Base-by-base conservation (phyloP, 2,113 vertebrate genomes). In the Psittacus erithacus region DNA sequence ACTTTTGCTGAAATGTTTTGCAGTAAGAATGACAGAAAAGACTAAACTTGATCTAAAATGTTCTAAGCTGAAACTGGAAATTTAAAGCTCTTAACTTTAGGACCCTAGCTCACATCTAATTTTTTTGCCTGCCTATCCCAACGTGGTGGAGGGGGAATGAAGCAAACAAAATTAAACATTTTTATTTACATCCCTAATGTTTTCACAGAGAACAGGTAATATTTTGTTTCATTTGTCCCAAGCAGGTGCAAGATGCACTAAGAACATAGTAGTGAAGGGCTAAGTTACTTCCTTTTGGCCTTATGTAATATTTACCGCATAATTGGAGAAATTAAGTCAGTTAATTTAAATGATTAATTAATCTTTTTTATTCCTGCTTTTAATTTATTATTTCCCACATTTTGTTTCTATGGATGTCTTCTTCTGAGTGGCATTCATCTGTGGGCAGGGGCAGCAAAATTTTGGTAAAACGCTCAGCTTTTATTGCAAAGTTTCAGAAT, bases 361-460 rank as follows among this genome's bases (percentile, higher is more conserved):
- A 41, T 6, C 13, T 41, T 64, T 74, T 71, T 57, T 52, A 31
- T 50, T 64, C 27, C 53, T 78, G 7, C 6, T 50, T 85, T 65
- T 44, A 52, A 35, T 73, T 39, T 43, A 29, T 68, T 68, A 49
- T 62, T 82, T 9, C 60, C 62, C 16, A 53, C 15, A 44, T 73
- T 52, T 0, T 0, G 14, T 64, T 60, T 67, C 8, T 47, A 68
- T 17, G 10, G 6, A 60, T 62, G 5, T 29, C 22, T 74, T 73
- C 13, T 38, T 65, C 50, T 63, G 28, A 78, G 9, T 64, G 60
- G 2, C 14, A 75, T 50, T 86, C 67, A 15, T 39, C 17, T 81
- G 6, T 17, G 14, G 13, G 18, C 17, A 82, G 35, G 68, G 8
- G 8, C 11, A 86, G 39, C 4, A 75, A 83, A 74, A 75, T 39